Evolutionary conservation across 1,140 invertebrate species (phyloP).

Genomic region (Cydia fagiglandana): DNA sequence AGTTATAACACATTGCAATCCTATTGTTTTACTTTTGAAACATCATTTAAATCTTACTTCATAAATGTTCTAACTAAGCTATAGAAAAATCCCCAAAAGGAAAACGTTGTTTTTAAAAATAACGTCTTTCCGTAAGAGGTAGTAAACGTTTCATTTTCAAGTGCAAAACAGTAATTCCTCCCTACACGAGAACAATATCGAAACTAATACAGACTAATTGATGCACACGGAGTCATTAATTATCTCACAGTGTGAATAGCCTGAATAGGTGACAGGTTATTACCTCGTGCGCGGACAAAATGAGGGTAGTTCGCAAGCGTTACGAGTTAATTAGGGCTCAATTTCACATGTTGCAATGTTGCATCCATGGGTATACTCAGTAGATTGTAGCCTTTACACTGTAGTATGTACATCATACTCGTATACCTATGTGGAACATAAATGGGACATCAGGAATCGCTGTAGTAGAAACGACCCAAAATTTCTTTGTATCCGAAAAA

Average conservation of each 20-base stretch:
- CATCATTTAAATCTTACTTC: no score
- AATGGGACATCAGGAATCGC: no score
- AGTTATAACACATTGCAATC: no score
- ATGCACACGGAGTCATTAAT: slow-evolving; percentile 28
- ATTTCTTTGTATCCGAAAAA: neutral
- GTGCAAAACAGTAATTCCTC: neutral
- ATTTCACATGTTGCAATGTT: neutral
- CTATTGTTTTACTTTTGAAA: no score
- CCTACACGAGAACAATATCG: slow-evolving; percentile 5
- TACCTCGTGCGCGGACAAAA: slow-evolving; percentile 26
- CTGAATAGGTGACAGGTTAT: slow-evolving; percentile 18
- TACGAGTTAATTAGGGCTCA: neutral
- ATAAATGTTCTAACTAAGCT: no score
- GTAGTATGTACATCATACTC: no score
- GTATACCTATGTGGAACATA: no score
- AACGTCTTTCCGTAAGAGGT: neutral
- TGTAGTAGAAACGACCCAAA: no score
- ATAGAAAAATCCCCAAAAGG: no score
- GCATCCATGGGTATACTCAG: neutral
- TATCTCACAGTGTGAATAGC: slow-evolving; percentile 16
- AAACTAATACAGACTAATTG: slow-evolving; percentile 38
- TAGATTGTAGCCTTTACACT: neutral
- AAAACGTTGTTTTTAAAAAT: no score
- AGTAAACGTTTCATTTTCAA: neutral
- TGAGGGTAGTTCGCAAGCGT: slow-evolving; percentile 38